A percentile compares a stretch with the other conserved stretches of the same genome.
Evolutionary conservation across 2,888 invertebrate genomes (phyloP).

Genomic region (Athripsodes cinereus): DNA sequence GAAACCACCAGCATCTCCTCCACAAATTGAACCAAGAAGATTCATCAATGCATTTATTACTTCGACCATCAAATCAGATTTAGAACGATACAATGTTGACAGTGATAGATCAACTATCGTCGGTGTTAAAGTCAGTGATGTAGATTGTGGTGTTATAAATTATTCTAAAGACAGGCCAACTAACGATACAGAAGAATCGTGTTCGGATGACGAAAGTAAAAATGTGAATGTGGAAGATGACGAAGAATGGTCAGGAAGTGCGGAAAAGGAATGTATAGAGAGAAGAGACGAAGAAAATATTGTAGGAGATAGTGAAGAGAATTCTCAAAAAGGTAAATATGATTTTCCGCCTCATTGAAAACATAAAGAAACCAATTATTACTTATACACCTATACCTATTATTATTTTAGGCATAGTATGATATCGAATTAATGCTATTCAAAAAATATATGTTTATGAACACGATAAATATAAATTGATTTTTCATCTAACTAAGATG

Average conservation of each 20-base stretch:
- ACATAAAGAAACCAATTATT: too few relatives aligned
- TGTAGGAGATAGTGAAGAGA: constrained; percentile 11
- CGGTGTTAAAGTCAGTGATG: constrained; percentile 14
- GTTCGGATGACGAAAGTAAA: constrained; percentile 31
- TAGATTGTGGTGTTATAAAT: constrained; percentile 25
- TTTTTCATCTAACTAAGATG: too few relatives aligned
- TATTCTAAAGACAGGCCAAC: constrained; percentile 25
- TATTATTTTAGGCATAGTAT: neutral
- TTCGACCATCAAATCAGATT: constrained; percentile 19
- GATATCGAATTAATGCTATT: neutral
- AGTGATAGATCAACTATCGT: constrained; percentile 2
- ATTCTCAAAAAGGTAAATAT: constrained; percentile 18
- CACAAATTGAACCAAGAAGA: constrained; percentile 18
- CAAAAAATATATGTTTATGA: neutral
- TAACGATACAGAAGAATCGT: constrained; percentile 25
- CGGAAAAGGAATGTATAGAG: constrained; percentile 29
- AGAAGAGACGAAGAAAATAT: constrained; percentile 27
- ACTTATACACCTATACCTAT: too few relatives aligned
- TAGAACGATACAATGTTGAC: constrained; percentile 4
- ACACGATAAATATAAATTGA: too few relatives aligned
- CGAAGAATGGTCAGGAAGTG: constrained; percentile 26
- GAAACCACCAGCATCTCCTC: constrained; percentile 10
- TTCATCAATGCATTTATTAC: constrained; percentile 22
- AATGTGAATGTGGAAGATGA: constrained; percentile 28
- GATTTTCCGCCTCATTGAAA: too few relatives aligned